Percentiles rank a stretch among this genome's conserved stretches.
Conservation (phyloP, 2,113 vertebrate genomes). For the Nothoprocta pentlandii region DNA sequence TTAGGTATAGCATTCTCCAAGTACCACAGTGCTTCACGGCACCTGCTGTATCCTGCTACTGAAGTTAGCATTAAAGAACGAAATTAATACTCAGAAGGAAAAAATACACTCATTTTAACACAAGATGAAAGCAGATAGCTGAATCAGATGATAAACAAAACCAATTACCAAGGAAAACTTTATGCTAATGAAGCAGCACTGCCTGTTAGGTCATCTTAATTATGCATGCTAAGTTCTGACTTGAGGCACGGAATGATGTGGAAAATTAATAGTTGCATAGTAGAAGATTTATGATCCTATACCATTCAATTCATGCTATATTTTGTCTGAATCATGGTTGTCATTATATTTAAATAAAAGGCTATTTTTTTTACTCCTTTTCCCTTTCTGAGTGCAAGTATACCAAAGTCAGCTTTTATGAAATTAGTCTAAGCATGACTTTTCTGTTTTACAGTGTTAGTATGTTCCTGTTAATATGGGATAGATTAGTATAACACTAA, state of each 20-base stretch:
- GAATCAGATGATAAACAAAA: slow-evolving; percentile 79
- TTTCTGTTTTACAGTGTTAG: neutral
- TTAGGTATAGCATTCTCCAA: neutral
- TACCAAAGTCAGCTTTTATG: neutral
- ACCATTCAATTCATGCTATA: slow-evolving; percentile 66
- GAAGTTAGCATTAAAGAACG: slow-evolving; percentile 48
- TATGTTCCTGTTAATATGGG: neutral
- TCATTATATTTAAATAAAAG: neutral
- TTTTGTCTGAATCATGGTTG: slow-evolving; percentile 10
- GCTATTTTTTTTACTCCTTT: neutral
- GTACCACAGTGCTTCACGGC: neutral
- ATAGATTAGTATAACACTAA: neutral
- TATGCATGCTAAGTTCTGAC: slow-evolving; percentile 83
- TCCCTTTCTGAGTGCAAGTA: neutral
- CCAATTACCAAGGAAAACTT: slow-evolving; percentile 85
- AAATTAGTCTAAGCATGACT: neutral
- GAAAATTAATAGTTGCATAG: slow-evolving; percentile 76
- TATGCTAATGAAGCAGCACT: slow-evolving; percentile 81
- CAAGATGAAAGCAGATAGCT: slow-evolving; percentile 78
- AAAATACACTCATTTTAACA: slow-evolving; percentile 60
- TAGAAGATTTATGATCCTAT: slow-evolving; percentile 68
- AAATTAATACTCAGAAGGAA: slow-evolving; percentile 56
- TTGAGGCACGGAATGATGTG: slow-evolving; percentile 73
- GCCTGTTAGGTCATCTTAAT: slow-evolving; percentile 87
- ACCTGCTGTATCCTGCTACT: slow-evolving; percentile 11